Conservation (phyloP, 2,113 vertebrate genomes). For the Passerina amoena region DNA sequence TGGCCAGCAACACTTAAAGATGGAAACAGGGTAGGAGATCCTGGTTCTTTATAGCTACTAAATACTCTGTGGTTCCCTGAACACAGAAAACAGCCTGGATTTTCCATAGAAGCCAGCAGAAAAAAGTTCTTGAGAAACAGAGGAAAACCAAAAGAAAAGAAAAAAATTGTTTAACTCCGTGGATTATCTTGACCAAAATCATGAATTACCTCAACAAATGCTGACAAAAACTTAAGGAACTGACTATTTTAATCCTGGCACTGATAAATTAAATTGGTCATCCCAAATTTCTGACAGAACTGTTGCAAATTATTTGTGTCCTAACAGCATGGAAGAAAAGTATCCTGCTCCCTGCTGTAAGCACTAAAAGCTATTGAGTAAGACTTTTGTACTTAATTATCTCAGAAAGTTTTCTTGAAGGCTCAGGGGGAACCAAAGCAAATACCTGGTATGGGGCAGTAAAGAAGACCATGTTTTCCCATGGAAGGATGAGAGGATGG, state of each 20-base stretch:
- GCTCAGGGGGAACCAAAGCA: not conserved
- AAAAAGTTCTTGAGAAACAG: not conserved
- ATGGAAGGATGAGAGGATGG: not conserved
- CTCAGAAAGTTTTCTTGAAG: not conserved
- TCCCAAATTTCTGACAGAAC: not conserved
- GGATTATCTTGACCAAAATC: not conserved
- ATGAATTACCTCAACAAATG: not conserved
- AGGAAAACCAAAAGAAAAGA: not conserved
- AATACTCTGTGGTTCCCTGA: not conserved
- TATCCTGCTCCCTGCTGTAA: not conserved
- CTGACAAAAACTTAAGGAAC: not conserved
- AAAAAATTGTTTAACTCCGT: not conserved
- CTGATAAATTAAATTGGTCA: not conserved
- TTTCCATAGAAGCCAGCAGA: not conserved
- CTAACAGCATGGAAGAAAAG: not conserved
- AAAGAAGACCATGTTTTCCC: not conserved
- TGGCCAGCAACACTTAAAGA: not conserved
- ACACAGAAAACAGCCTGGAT: not conserved
- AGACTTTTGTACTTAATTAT: not conserved
- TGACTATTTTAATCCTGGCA: not conserved
- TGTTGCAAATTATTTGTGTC: not conserved
- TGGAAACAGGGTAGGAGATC: not conserved
- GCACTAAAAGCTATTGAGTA: not conserved
- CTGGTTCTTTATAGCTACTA: not conserved
- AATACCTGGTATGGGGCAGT: not conserved